These are phyloP conservation scores for Echeneis naucrates DNA, from an alignment of 2,797 vertebrate species.

Conservation along the genomic window DNA sequence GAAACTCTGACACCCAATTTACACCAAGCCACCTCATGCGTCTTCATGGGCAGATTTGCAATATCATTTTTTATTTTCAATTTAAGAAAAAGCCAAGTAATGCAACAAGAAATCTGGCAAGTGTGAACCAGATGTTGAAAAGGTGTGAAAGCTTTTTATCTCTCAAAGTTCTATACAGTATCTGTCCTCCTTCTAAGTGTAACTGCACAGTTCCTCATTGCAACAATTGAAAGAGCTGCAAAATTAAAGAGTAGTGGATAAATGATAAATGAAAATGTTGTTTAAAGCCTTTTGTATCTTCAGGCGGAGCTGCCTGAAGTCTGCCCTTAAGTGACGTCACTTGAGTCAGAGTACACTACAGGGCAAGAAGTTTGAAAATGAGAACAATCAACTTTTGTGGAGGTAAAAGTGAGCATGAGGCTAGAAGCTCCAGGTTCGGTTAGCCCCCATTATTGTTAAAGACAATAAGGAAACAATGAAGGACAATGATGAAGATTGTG, in stretches of 20 bases:
- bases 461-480: not conserved
- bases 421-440: not conserved
- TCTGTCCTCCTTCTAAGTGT: not conserved
- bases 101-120: not conserved
- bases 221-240: not conserved
- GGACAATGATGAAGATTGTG: not conserved
- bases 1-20: conserved; percentile 14
- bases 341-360: not conserved
- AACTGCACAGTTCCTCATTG: not conserved
- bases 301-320: not conserved
- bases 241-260: not conserved
- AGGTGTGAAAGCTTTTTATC: not conserved
- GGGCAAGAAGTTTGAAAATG: not conserved
- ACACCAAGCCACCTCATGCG: conserved; percentile 1
- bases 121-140: conserved; percentile 10
- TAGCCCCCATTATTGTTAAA: not conserved
- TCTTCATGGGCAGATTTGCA: not conserved
- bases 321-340: conserved; percentile 3
- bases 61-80: too few relatives aligned
- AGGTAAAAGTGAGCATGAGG: not conserved
- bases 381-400: not conserved
- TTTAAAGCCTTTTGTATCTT: not conserved
- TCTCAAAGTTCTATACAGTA: not conserved
- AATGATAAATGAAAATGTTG: too few relatives aligned
- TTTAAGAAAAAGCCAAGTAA: not conserved